Base-by-base conservation (phyloP, 2,797 vertebrate species). In the Brotula barbata region DNA sequence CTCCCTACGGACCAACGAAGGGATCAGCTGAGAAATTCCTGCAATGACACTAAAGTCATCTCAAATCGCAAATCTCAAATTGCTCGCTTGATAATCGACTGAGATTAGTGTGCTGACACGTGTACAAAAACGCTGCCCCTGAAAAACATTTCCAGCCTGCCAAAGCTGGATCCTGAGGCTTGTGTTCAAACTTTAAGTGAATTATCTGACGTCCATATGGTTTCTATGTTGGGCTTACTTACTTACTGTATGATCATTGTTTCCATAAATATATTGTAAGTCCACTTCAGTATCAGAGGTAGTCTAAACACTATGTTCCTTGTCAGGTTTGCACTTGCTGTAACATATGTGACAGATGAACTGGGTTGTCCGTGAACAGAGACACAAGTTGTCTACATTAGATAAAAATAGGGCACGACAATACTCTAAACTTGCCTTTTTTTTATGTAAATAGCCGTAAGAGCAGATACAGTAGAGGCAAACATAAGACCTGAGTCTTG, bases 251-350 rank as follows among this genome's bases (percentile, higher is more conserved):
- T 25, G 47, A 46, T 60, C 20, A 64, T 7, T 56, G 14, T 40
- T 5, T 43, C 47, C 51, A 51, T 53, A 34, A 31, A 15, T n/a
- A 39, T 23, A n/a, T n/a, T 67, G 28, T 31, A 37, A 65, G 33
- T 52, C 42, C 65, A 58, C 44, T 52, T 63, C 3, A 41, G 20
- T 2, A 19, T 14, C 17, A 75, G 44, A 42, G 64, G 59, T 37
- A 48, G 33, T 58, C 36, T n/a, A 61, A 53, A 56, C 45, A 21
- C 40, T 59, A 33, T 55, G 36, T 50, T 62, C 47, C 64, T 58
- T 28, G 25, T 47, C 37, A 23, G 6, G 19, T 22, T 13, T 49
- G 22, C 37, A 19, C 5, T 2, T 0, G 33, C 31, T 23, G 14
- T 14, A 16, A 49, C 3, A 28, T 28, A 28, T 28, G 3, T n/a